Evolutionary conservation across 2,113 vertebrate species (phyloP), one percentile per base, ranked within the genome.

Genomic region (Cariama cristata): DNA sequence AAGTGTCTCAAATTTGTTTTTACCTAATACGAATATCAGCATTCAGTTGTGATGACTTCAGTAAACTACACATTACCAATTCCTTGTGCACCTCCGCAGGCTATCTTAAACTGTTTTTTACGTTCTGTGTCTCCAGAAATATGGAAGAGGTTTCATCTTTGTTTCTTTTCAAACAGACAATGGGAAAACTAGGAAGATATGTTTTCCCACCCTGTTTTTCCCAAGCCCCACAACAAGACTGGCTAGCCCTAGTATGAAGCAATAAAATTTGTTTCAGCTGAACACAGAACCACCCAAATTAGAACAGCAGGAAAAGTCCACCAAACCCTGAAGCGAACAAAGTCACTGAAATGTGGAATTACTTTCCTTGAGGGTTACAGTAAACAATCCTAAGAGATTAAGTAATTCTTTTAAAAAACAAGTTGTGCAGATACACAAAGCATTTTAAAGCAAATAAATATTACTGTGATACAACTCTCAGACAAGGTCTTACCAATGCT

Each of bases 231-330:
- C 53, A 66, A 14, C 20, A 83, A 72, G 86, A 77, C 4, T 3
- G 76, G 83, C 63, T 68, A 86, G 53, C n/a, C 75, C 67, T 10
- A 84, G 42, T n/a, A 87, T 80, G 76, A 95, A 89, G 97, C 94
- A 95, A 94, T 58, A 35, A 73, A 77, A 84, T 84, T 58, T 84
- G 83, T 92, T 95, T 91, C 96, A 96, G 91, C 63, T 95, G 91
- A 93, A 80, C 72, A 80, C 50, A 84, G 79, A 92, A 94, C 80
- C 89, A 92, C 76, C 42, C 89, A 84, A 92, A 93, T 95, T 27
- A 91, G 68, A 94, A 84, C 32, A 77, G 68, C 59, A 84, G 69
- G 83, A 96, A 81, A 91, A 91, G 84, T 79, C 89, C 86, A 80
- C n/a, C 80, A 77, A 77, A 62, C 50, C 47, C 83, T 77, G 80